Base-by-base conservation (phyloP, 1,140 invertebrate species). In the Listronotus bonariensis region DNA sequence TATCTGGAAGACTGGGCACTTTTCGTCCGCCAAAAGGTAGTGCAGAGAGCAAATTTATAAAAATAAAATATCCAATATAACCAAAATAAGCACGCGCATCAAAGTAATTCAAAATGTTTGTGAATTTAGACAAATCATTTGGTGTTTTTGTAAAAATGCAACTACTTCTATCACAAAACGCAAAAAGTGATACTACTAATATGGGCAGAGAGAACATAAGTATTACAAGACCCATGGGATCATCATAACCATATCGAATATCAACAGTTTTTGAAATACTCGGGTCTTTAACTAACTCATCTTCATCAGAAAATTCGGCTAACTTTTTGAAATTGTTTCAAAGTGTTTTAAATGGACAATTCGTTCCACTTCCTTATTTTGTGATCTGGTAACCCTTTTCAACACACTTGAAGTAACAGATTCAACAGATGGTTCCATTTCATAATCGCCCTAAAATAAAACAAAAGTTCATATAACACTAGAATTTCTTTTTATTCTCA, bases 231-330 rank as follows among this genome's bases (percentile, higher is more conserved):
- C 80, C 80, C 10, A 74, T 67, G 69, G 67, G 67, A 38, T 78
- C 77, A 6, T 78, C 77, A 68, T 78, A 80, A 66, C 81, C 78
- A 67, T 55, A 31, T 73, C 42, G 52, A 72, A 64, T 31, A 74
- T 72, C 31, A 11, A 68, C 69, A 46, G 31, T 60, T 11, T 36
- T 31, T 31, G 42, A 17, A 9, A 38, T 63, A 32, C 46, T 26
- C 9, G 56, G 20, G 46, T 66, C 32, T 20, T 61, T 68, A 10
- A 69, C 26, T 5, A 56, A 45, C 53, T 77, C 76, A 51, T 82
- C 81, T 15, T 77, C 78, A 15, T 81, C 81, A 8, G 81, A 82
- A 65, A 81, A 81, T 61, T 80, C 80, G 18, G 68, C 59, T 6
- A 74, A 20, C 59, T 67, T 55, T 68, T 70, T 15, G 67, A 26